Evolutionary conservation across 2,113 vertebrate genomes (phyloP).

Genomic region (Psettodes erumei): DNA sequence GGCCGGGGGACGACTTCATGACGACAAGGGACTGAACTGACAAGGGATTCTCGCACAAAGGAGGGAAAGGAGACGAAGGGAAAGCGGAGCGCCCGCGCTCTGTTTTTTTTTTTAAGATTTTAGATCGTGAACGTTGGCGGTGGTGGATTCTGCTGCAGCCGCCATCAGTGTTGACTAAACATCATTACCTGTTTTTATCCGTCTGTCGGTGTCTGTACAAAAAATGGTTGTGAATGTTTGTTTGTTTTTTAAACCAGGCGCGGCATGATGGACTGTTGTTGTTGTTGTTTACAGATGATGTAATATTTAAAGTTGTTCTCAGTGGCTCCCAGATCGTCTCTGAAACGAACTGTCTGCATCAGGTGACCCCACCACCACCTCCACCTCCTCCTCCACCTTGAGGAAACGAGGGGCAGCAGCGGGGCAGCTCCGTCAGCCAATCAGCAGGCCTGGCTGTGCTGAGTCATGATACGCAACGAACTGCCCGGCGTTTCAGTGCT

Average conservation of each 20-base stretch:
- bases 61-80: slow-evolving; percentile 43
- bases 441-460: slow-evolving; percentile 44
- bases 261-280: slow-evolving; percentile 35
- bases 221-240: slow-evolving; percentile 21
- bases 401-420: slow-evolving; percentile 10
- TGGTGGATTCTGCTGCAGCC: slow-evolving; percentile 28
- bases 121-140: slow-evolving; percentile 37
- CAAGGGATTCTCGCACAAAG: slow-evolving; percentile 66
- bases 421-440: slow-evolving; percentile 35
- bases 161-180: slow-evolving; percentile 46
- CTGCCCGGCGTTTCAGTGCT: slow-evolving; percentile 45
- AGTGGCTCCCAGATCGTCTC: background rate
- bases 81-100: slow-evolving; percentile 16
- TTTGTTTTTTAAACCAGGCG: slow-evolving; percentile 35
- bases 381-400: too few relatives aligned
- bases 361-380: background rate
- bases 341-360: slow-evolving; percentile 2
- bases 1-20: background rate
- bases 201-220: slow-evolving; percentile 30
- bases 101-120: slow-evolving; percentile 39
- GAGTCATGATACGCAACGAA: slow-evolving; percentile 1
- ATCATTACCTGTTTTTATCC: slow-evolving; percentile 32
- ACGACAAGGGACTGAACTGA: slow-evolving; percentile 25
- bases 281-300: slow-evolving; percentile 46
- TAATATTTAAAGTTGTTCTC: slow-evolving; percentile 38